Evolutionary conservation across 2,113 vertebrate species (phyloP).

Genomic region (Bos javanicus): DNA sequence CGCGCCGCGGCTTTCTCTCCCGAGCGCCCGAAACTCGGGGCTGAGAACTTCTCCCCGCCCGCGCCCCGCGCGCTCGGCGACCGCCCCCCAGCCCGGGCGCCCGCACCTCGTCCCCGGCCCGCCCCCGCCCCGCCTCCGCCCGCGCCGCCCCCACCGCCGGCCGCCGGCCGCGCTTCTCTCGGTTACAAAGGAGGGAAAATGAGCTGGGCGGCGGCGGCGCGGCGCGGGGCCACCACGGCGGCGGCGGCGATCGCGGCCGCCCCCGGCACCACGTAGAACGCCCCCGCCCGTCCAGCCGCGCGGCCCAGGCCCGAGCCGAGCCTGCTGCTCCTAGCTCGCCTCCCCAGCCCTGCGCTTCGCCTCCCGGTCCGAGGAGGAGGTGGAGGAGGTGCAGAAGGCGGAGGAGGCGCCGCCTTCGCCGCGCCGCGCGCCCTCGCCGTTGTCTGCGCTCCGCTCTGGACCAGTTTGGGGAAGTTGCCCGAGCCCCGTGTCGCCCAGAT

Average conservation of each 20-base stretch:
- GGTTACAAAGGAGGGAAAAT: constrained; percentile 67
- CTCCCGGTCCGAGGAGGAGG: constrained; percentile 31
- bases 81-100: not conserved
- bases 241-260: constrained; percentile 21
- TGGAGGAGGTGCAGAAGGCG: constrained; percentile 16
- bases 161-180: not conserved
- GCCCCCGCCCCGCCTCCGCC: not conserved
- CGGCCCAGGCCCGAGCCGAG: constrained; percentile 25
- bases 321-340: not conserved
- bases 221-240: not conserved
- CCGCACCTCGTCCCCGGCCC: not conserved
- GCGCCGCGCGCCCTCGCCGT: constrained; percentile 60
- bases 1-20: not conserved
- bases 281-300: not conserved
- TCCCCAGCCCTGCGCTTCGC: constrained; percentile 16
- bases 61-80: not conserved
- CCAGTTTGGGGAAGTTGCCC: constrained; percentile 68
- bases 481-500: constrained; percentile 57
- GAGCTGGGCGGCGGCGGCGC: constrained; percentile 48
- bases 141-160: not conserved
- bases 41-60: not conserved
- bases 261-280: constrained; percentile 51
- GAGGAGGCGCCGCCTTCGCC: constrained; percentile 57
- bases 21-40: not conserved
- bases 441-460: constrained; percentile 64